Evolutionary conservation across 2,888 invertebrate species (phyloP), one percentile per base, ranked within the genome.

Genomic region (Acanthosepion pharaonis): DNA sequence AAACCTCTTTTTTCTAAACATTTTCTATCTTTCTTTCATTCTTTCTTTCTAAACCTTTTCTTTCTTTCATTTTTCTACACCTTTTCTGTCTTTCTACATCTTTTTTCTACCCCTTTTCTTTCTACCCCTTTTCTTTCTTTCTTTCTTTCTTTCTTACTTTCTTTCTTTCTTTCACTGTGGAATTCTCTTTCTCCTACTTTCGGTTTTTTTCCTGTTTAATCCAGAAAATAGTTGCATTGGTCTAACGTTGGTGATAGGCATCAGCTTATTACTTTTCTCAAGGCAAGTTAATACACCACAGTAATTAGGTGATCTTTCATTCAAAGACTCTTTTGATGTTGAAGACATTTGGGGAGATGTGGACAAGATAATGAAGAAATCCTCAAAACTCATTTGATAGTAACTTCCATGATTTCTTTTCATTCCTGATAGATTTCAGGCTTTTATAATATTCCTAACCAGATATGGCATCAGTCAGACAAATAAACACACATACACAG

Each of bases 261-360:
- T 78, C n/a, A 78, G n/a, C 18, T 78, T n/a, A 28, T 78, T 8
- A 8, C n/a, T 78, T 78, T n/a, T 15, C 78, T n/a, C 8, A 9
- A n/a, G 78, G 8, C 28, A n/a, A 11, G 9, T 28, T 78, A 78
- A 78, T 78, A n/a, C 28, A 78, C 78, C n/a, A 78, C 23, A 59
- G 3, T 59, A 4, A 78, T 78, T 78, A 78, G 28, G 28, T 11
- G n/a, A 78, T n/a, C n/a, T 15, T 78, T 64, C 28, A 78, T 78
- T 78, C n/a, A 78, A 78, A 78, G 78, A n/a, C 28, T 78, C 78
- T 78, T 78, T 78, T 78, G 78, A 78, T 78, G 78, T 78, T 78
- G 1, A 78, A 78, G n/a, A 4, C n/a, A 78, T 78, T 78, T 78
- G 1, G n/a, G n/a, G 28, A 78, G 28, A 78, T 28, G 78, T 9